Base-by-base conservation (phyloP, 1,140 invertebrate genomes). In the Ganaspis sp. region DNA sequence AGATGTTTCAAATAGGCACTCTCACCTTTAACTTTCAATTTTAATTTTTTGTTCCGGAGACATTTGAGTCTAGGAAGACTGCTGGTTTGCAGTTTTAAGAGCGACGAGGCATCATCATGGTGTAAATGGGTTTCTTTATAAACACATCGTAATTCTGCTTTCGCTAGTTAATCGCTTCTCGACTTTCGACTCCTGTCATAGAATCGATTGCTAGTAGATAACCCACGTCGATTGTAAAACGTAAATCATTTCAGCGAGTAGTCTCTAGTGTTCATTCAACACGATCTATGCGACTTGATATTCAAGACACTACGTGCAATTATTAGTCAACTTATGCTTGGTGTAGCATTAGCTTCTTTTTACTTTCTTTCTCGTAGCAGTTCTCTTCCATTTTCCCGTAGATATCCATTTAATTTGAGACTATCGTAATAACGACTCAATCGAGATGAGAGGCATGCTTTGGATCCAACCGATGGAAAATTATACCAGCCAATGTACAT, bases 91-190 rank as follows among this genome's bases (percentile, higher is more conserved):
- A 21, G 8, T 45, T 45, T 45, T 45, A 53, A 53, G 49, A 19
- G 17, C 19, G n/a, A 19, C 49, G 49, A 45, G 42, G 15, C 49
- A 53, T 53, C 49, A 53, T 53, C 49, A 19, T 21, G 17, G 17
- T 54, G 49, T 5, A 21, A 54, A 21, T 54, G 17, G 49, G 49
- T 21, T 54, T 54, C 19, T 9, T 3, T 54, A 21, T 54, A 23
- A 21, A 54, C 49, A 54, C 49, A 54, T 54, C 49, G 49, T 54
- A 23, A 54, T 54, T 54, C 49, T 54, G 49, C 49, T 54, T 54
- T 54, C 49, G 49, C 49, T 5, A 2, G 17, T 21, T 54, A 54
- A 54, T 54, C 19, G 49, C 5, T 54, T 54, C 49, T 54, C 45
- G n/a, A 49, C 11, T 49, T 49, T 54, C 19, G 49, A 54, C 15